Conservation (phyloP, 2,888 invertebrate genomes). For the Dryococelus australis region DNA sequence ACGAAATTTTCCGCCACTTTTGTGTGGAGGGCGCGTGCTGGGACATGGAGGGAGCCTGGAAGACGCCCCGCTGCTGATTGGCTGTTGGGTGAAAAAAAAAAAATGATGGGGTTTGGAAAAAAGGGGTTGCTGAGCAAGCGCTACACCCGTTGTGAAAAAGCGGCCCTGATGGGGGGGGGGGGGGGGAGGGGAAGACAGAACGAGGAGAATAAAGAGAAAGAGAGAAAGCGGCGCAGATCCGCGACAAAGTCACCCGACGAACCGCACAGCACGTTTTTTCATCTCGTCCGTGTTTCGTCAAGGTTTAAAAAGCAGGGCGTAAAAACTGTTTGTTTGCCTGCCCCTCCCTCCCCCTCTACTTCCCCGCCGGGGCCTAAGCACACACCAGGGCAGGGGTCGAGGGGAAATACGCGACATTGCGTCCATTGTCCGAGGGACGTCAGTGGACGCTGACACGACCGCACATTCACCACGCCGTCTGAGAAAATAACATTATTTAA, state of each 20-base stretch:
- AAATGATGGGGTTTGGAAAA: not conserved
- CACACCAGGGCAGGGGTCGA: too few relatives aligned
- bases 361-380: too few relatives aligned
- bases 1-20: slow-evolving; percentile 16
- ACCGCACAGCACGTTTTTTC: not conserved
- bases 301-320: not conserved
- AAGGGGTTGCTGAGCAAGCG: not conserved
- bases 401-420: too few relatives aligned
- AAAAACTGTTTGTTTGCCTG: too few relatives aligned
- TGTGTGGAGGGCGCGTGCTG: not conserved
- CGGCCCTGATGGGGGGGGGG: not conserved
- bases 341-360: too few relatives aligned
- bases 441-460: too few relatives aligned
- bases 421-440: too few relatives aligned
- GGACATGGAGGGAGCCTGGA: not conserved
- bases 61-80: slow-evolving; percentile 11
- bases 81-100: not conserved
- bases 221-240: not conserved
- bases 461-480: too few relatives aligned
- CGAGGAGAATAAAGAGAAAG: not conserved
- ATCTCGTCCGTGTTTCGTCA: not conserved
- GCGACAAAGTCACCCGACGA: not conserved
- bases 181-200: not conserved
- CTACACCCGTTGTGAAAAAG: not conserved
- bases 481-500: too few relatives aligned